A percentile compares a stretch with the other conserved stretches of the same genome.
phyloP scores from a whole-genome alignment of 2,888 invertebrate genomes.

The Yponomeuta evonymella region DNA sequence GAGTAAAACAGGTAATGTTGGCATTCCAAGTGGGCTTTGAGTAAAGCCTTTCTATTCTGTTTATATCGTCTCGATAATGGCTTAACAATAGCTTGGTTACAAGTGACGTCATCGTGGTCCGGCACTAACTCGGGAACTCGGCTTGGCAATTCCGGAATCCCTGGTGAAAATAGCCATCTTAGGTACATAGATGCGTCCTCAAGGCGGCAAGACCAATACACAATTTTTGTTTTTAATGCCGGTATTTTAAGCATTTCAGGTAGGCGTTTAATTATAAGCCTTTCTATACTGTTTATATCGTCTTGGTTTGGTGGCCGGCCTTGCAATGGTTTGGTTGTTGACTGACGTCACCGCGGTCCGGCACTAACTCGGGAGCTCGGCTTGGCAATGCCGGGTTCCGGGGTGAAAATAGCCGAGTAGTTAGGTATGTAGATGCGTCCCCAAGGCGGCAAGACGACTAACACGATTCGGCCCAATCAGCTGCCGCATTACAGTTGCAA shows the following conservation, averaged over 20 bases:
- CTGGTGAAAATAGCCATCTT: not conserved
- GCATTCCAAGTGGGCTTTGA: too few species aligned
- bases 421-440: conserved; percentile 8
- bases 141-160: not conserved
- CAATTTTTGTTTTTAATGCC: too few species aligned
- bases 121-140: not conserved
- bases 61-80: too few species aligned
- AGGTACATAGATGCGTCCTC: not conserved
- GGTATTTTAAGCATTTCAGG: too few species aligned
- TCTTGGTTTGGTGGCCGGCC: too few species aligned
- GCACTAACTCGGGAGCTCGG: not conserved
- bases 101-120: not conserved
- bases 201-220: not conserved
- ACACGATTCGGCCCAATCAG: conserved; percentile 12
- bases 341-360: not conserved
- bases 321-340: too few species aligned
- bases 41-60: too few species aligned
- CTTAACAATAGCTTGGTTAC: too few species aligned
- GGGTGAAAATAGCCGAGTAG: conserved; percentile 7
- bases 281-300: too few species aligned
- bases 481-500: conserved; percentile 14
- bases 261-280: too few species aligned
- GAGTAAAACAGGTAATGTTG: too few species aligned
- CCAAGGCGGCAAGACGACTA: conserved; percentile 4
- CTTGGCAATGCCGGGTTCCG: not conserved